Percentiles rank a stretch among this genome's conserved stretches.
Evolutionary conservation across 1,140 invertebrate species (phyloP).

Genomic region (Zophobas atratus): DNA sequence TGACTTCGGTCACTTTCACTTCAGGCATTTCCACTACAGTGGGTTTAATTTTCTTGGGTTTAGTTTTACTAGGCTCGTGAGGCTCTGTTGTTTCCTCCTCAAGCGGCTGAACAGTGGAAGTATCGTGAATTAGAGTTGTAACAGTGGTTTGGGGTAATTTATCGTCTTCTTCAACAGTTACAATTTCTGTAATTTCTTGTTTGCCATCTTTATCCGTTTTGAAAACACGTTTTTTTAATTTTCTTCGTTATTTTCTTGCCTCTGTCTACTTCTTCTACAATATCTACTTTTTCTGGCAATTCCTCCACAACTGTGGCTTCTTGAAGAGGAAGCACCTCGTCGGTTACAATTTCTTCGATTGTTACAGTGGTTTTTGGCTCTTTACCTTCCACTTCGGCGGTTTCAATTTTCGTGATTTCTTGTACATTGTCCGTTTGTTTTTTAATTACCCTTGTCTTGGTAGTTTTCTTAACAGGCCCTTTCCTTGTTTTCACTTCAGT

Average conservation of each 20-base stretch:
- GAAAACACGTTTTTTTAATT: conserved; percentile 66
- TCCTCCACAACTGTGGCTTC: conserved; percentile 57
- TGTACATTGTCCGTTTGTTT: conserved; percentile 60
- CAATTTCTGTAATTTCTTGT: conserved; percentile 66
- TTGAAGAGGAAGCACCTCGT: conserved; percentile 58
- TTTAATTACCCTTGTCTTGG: conserved; percentile 64
- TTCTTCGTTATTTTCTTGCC: conserved; percentile 63
- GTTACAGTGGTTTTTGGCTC: conserved; percentile 64
- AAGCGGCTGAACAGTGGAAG: conserved; percentile 22
- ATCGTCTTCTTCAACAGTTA: conserved; percentile 67
- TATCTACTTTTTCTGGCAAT: conserved; percentile 60
- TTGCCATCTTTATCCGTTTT: conserved; percentile 64
- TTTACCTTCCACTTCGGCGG: conserved; percentile 65
- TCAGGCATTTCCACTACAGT: conserved; percentile 63
- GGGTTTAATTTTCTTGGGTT: conserved; percentile 36
- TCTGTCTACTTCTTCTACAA: conserved; percentile 57
- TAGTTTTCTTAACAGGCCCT: conserved; percentile 65
- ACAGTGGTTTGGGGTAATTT: conserved; percentile 66
- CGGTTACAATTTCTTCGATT: conserved; percentile 64
- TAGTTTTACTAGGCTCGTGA: conserved; percentile 57
- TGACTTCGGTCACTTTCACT: conserved; percentile 62
- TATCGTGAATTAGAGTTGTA: conserved; percentile 47
- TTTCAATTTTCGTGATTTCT: conserved; percentile 63
- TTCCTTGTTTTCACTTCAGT: conserved; percentile 68
- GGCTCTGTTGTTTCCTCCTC: conserved; percentile 62